Evolutionary conservation across 2,797 vertebrate genomes (phyloP).

Genomic region (Sebastes diploproa): DNA sequence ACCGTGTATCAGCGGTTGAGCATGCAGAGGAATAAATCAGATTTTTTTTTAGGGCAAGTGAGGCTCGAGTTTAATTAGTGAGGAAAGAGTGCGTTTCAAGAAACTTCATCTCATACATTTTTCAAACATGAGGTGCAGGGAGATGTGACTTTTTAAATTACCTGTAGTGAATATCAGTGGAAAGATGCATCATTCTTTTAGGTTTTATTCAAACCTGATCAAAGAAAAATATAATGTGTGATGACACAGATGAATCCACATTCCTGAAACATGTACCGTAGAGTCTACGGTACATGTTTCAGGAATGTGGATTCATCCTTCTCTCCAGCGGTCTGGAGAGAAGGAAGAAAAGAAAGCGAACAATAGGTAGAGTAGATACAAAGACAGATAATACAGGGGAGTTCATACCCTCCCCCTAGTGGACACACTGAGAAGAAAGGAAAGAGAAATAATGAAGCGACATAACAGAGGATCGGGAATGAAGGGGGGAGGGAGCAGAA

Average conservation of each 20-base stretch:
- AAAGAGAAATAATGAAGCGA: neutral
- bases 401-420: slow-evolving; percentile 23
- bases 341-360: neutral
- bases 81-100: neutral
- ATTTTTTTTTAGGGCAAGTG: neutral
- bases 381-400: neutral
- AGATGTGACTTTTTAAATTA: neutral
- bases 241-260: neutral
- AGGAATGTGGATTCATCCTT: neutral
- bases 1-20: neutral
- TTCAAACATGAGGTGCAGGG: neutral
- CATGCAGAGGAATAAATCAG: neutral
- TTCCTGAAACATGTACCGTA: neutral
- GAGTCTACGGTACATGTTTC: neutral
- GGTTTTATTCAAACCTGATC: neutral
- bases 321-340: neutral
- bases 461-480: neutral
- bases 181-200: neutral
- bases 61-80: neutral
- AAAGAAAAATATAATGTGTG: neutral
- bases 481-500: neutral
- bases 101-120: neutral
- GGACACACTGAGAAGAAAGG: slow-evolving; percentile 11
- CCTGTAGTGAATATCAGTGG: neutral
- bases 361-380: neutral